phyloP scores from a whole-genome alignment of 2,888 invertebrate species.

The Phengaris alcon region DNA sequence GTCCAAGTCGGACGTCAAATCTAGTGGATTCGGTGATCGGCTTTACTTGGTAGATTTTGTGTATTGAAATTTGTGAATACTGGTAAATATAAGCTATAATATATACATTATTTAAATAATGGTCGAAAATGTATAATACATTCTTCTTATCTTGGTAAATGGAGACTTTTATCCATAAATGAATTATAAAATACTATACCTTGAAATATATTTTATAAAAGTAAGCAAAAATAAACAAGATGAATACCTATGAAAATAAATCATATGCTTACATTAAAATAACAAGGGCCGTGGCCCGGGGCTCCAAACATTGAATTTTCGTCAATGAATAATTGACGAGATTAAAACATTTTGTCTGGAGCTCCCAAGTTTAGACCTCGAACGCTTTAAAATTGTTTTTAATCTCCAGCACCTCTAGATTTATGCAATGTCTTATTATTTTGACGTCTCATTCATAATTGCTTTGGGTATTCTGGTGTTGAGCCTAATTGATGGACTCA shows the following conservation, averaged over 20 bases:
- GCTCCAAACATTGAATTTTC: slow-evolving; percentile 27
- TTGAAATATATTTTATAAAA: background rate
- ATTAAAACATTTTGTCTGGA: slow-evolving; percentile 59
- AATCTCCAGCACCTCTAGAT: slow-evolving; percentile 40
- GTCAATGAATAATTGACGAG: slow-evolving; percentile 58
- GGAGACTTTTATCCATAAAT: too few relatives aligned
- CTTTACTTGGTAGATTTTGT: background rate
- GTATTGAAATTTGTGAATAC: background rate
- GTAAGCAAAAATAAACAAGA: background rate
- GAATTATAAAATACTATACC: too few relatives aligned
- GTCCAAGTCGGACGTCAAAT: slow-evolving; percentile 37
- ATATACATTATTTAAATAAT: too few relatives aligned
- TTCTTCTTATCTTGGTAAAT: too few relatives aligned
- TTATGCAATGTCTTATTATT: slow-evolving; percentile 68
- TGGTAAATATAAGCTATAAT: too few relatives aligned
- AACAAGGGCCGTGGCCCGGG: slow-evolving; percentile 26
- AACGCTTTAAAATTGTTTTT: slow-evolving; percentile 18
- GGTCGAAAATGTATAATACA: too few relatives aligned
- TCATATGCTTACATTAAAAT: slow-evolving; percentile 12
- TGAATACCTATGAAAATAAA: background rate
- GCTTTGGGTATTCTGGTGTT: slow-evolving; percentile 46
- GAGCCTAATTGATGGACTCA: slow-evolving; percentile 46
- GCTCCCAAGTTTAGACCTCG: slow-evolving; percentile 48
- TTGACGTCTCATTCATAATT: slow-evolving; percentile 60
- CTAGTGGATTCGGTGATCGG: slow-evolving; percentile 22